Percentiles rank a stretch among this genome's conserved stretches.
Evolutionary conservation across 2,797 vertebrate genomes (phyloP).

Genomic region (Gobionotothen gibberifrons): DNA sequence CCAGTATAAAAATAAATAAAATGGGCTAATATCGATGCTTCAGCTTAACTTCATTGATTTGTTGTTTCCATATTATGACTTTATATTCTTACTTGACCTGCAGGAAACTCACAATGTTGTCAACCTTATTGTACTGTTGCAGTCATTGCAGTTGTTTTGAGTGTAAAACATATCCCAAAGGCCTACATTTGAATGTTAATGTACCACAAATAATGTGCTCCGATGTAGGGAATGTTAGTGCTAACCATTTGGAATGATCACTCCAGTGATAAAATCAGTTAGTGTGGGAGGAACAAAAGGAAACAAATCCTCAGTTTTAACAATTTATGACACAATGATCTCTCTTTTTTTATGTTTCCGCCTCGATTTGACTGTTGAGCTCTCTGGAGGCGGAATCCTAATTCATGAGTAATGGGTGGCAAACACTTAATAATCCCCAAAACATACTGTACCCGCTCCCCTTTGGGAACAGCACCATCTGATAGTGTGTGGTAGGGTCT

Average conservation of each 20-base stretch:
- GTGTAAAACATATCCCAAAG: slow-evolving; percentile 8
- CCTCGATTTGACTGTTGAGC: slow-evolving; percentile 26
- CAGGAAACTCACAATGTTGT: neutral
- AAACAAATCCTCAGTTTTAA: neutral
- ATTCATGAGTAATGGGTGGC: slow-evolving; percentile 41
- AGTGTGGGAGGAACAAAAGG: slow-evolving; percentile 41
- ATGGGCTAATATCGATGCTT: too few species aligned
- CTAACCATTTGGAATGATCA: slow-evolving; percentile 13
- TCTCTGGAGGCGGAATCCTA: slow-evolving; percentile 44
- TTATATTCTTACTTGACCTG: neutral
- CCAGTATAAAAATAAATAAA: too few species aligned
- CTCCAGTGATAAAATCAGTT: slow-evolving; percentile 32
- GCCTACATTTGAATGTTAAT: slow-evolving; percentile 10
- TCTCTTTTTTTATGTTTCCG: slow-evolving; percentile 40
- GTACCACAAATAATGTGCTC: slow-evolving; percentile 10
- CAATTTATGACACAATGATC: slow-evolving; percentile 51
- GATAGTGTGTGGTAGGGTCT: slow-evolving; percentile 20
- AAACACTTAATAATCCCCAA: slow-evolving; percentile 26
- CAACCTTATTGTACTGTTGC: neutral
- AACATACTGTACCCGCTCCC: slow-evolving; percentile 6
- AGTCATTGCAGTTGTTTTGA: slow-evolving; percentile 7
- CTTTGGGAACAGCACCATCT: neutral
- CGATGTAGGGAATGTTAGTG: neutral
- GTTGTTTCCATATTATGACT: neutral
- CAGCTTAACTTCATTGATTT: too few species aligned